These are phyloP conservation scores for Hirundo rustica DNA, from an alignment of 2,797 vertebrate genomes.

Conservation along the genomic window DNA sequence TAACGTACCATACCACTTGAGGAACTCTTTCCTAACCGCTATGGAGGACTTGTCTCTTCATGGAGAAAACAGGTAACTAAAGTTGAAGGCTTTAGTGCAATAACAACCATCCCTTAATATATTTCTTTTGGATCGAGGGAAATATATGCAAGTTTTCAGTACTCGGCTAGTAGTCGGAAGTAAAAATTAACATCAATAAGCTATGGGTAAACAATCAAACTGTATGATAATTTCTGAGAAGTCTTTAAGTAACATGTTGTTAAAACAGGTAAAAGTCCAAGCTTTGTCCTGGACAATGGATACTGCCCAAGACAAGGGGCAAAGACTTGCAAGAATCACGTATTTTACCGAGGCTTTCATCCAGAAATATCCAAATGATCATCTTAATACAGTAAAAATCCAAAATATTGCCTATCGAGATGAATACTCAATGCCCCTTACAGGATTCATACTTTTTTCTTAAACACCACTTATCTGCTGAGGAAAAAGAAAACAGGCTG, in stretches of 20 bases:
- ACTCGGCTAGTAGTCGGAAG: neutral
- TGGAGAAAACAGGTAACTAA: neutral
- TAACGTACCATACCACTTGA: neutral
- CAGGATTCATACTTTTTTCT: neutral
- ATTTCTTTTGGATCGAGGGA: neutral
- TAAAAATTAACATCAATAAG: neutral
- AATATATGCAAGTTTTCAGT: neutral
- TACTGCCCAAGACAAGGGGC: neutral
- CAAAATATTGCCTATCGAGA: neutral
- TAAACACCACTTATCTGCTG: neutral
- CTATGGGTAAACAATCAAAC: neutral
- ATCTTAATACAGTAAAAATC: neutral
- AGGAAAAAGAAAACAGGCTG: neutral
- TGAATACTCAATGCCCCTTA: neutral
- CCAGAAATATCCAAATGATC: neutral
- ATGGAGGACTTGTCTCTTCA: neutral
- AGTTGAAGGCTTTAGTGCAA: neutral
- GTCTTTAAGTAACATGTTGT: neutral
- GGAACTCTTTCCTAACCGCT: neutral
- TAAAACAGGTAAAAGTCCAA: neutral
- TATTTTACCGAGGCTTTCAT: neutral
- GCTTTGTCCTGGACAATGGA: neutral
- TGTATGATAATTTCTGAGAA: neutral
- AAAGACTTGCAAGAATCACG: neutral
- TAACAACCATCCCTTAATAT: neutral